A percentile compares a stretch with the other conserved stretches of the same genome.
phyloP scores from a whole-genome alignment of 92 coral and sea anemone genomes.

The Paramuricea clavata region DNA sequence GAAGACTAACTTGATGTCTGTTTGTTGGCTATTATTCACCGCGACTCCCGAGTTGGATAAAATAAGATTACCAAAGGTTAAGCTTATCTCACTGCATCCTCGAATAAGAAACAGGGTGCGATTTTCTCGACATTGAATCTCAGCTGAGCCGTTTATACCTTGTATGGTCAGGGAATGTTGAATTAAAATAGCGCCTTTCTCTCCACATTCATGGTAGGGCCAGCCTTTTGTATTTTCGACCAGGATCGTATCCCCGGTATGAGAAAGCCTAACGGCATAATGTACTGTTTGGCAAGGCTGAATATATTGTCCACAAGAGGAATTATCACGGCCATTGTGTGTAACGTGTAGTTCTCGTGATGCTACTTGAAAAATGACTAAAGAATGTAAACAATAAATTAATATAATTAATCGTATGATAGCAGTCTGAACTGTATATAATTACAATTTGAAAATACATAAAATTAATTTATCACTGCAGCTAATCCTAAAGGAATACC shows the following conservation, averaged over 20 bases:
- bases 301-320: background rate
- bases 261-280: background rate
- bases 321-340: background rate
- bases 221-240: background rate
- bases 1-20: background rate
- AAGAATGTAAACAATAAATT: background rate
- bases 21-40: background rate
- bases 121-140: slow-evolving; percentile 18
- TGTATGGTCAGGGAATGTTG: background rate
- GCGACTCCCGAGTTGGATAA: background rate
- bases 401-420: too few species aligned
- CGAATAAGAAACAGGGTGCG: background rate
- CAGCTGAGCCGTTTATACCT: background rate
- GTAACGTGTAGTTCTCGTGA: background rate
- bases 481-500: too few species aligned
- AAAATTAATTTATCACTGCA: too few species aligned
- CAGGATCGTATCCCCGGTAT: background rate
- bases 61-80: background rate
- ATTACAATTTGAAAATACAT: too few species aligned
- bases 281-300: background rate
- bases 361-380: background rate
- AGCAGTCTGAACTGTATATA: too few species aligned
- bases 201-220: slow-evolving; percentile 20
- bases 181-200: background rate
- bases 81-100: background rate